Base-by-base conservation (phyloP, 2,113 vertebrate genomes). In the Poecilia latipinna region DNA sequence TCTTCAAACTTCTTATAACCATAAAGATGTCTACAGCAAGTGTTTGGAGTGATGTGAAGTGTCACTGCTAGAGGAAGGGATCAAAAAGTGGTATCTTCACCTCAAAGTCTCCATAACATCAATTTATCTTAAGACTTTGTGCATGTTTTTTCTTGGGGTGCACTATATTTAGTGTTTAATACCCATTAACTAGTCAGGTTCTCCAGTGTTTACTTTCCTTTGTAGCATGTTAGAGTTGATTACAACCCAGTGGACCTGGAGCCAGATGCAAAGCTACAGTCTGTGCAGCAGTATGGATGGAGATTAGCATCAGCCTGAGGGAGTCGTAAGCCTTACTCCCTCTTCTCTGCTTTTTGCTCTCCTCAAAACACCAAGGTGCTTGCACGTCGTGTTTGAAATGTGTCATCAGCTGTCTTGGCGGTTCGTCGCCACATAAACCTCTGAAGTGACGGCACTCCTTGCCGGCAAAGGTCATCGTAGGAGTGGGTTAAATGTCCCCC, bases 401-500 rank as follows among this genome's bases (percentile, higher is more conserved):
- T 92, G 89, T 91, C 90, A 88, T 93, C 88, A 87, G 85, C 85
- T 82, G 88, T 89, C 87, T 75, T 81, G 83, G 82, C 75, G 88
- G 82, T 78, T 78, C 44, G 82, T 90, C 65, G 80, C 82, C 88
- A 74, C 87, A 82, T 72, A 79, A 91, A 88, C 86, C 88, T 89
- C 84, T 72, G 77, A 89, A 85, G 84, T 88, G 87, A 86, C 80
- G 35, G 82, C 82, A 65, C 80, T 86, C 82, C 70, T 78, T 81
- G 68, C 78, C 75, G 71, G 82, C 51, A 91, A 91, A 92, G 92
- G 93, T 92, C 89, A 90, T 70, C 8, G 61, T 68, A 77, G 75
- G 81, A 90, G 82, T 84, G 87, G 88, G 89, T 88, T 91, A 91
- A 91, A 92, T 84, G 90, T 90, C 83, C 87, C 87, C 86, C 13